Base-by-base conservation (phyloP, 1,140 invertebrate species). In the Papilio helenus region DNA sequence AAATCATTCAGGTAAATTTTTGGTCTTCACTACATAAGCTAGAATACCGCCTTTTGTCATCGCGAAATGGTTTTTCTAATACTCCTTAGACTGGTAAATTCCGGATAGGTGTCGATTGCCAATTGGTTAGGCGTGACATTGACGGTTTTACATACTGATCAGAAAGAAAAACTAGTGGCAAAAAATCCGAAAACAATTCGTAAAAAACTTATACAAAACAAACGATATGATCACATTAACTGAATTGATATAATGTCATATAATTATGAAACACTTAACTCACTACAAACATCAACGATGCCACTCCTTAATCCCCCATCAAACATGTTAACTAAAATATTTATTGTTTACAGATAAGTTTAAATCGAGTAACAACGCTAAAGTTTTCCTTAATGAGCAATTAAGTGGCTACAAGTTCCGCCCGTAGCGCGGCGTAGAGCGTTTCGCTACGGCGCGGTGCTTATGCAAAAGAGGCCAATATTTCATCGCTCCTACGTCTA, bases 391-490 rank as follows among this genome's bases (percentile, higher is more conserved):
- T 89, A 92, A 91, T 88, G 86, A 91, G 87, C 88, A 92, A 93
- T 93, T 92, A 92, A 87, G 80, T 82, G 78, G 84, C 85, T 88
- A 89, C 88, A 85, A 87, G 84, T 89, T 89, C 88, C 88, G 86
- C 68, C 9, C 85, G 89, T 88, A 88, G 89, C 88, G 85, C 84
- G 76, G 80, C 86, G 88, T 89, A 91, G 86, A 84, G 34, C 86
- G 82, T 86, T 85, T 80, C 84, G 84, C 88, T 89, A 91, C 86
- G 86, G 73, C 79, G 80, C 88, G 90, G 85, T 89, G 81, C 88
- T 94, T 94, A 94, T 94, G 93, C 92, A 93, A 94, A 94, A 88
- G 85, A 91, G 89, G 88, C 89, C 88, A 89, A 94, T 94, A 94
- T 93, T 94, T 93, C 93, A 94, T 90, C 84, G 87, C 85, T 86